Evolutionary conservation across 2,888 invertebrate species (phyloP).

Genomic region (Odiellus spinosus): DNA sequence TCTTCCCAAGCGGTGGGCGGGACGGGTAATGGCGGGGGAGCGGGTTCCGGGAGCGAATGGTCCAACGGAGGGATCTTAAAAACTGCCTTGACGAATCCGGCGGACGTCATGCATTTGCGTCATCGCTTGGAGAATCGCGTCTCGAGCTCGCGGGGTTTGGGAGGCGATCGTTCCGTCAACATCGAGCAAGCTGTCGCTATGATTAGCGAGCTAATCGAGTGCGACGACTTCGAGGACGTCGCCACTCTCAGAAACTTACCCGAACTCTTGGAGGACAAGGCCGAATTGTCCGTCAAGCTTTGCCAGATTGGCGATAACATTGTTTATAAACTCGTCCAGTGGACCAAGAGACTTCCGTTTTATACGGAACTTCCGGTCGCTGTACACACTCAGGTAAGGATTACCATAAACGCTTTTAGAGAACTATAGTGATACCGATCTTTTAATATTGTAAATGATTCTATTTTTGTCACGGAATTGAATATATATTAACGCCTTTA

Average conservation of each 20-base stretch:
- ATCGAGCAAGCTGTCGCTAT: slow-evolving; percentile 69
- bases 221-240: slow-evolving; percentile 91
- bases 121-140: slow-evolving; percentile 75
- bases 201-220: slow-evolving; percentile 84
- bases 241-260: slow-evolving; percentile 81
- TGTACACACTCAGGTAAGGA: slow-evolving; percentile 30
- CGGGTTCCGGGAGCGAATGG: slow-evolving; percentile 29
- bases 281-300: slow-evolving; percentile 76
- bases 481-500: too few relatives aligned
- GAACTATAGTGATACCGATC: not conserved
- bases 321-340: slow-evolving; percentile 93
- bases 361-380: slow-evolving; percentile 91
- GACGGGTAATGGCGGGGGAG: slow-evolving; percentile 34
- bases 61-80: slow-evolving; percentile 84
- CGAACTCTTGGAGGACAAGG: slow-evolving; percentile 65
- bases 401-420: not conserved
- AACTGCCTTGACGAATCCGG: slow-evolving; percentile 84
- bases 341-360: slow-evolving; percentile 96
- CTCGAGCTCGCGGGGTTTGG: slow-evolving; percentile 46
- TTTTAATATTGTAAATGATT: not conserved
- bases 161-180: slow-evolving; percentile 48
- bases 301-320: slow-evolving; percentile 95
- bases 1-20: slow-evolving; percentile 36
- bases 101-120: slow-evolving; percentile 47
- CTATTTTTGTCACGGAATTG: too few relatives aligned